Evolutionary conservation across 2,888 invertebrate species (phyloP).

Genomic region (Rhagophthalmus giganteus): DNA sequence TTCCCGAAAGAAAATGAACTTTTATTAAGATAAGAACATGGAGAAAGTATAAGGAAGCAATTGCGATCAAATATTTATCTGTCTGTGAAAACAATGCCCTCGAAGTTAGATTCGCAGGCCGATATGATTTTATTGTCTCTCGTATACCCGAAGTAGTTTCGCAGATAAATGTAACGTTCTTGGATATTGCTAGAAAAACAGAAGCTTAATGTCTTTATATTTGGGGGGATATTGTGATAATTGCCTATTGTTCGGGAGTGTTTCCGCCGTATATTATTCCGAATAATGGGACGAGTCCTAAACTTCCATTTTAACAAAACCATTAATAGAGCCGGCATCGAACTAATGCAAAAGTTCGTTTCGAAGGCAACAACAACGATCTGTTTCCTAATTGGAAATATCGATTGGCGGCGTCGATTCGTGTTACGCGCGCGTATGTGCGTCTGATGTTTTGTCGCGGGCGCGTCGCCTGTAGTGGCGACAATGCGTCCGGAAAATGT

Average conservation of each 20-base stretch:
- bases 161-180: slow-evolving; percentile 15
- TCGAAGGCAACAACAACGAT: slow-evolving; percentile 8
- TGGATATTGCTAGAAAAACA: slow-evolving; percentile 21
- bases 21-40: slow-evolving; percentile 22
- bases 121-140: slow-evolving; percentile 28
- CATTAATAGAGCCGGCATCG: slow-evolving; percentile 17
- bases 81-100: slow-evolving; percentile 20
- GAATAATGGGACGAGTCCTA: slow-evolving; percentile 10
- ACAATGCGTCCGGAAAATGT: no score
- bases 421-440: no score
- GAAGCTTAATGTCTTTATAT: slow-evolving; percentile 25
- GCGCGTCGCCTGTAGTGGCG: no score
- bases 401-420: no score
- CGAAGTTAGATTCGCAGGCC: slow-evolving; percentile 20
- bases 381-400: slow-evolving; percentile 12
- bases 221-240: slow-evolving; percentile 12
- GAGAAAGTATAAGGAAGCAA: slow-evolving; percentile 15
- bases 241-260: slow-evolving; percentile 15
- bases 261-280: slow-evolving; percentile 13
- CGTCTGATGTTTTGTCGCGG: no score
- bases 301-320: slow-evolving; percentile 15
- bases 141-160: no score
- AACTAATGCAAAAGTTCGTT: slow-evolving; percentile 12
- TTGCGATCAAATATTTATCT: slow-evolving; percentile 30
- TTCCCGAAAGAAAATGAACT: slow-evolving; percentile 12